These are phyloP conservation scores for Platorchestia sp. DNA, from an alignment of 1,140 invertebrate genomes.

Conservation along the genomic window DNA sequence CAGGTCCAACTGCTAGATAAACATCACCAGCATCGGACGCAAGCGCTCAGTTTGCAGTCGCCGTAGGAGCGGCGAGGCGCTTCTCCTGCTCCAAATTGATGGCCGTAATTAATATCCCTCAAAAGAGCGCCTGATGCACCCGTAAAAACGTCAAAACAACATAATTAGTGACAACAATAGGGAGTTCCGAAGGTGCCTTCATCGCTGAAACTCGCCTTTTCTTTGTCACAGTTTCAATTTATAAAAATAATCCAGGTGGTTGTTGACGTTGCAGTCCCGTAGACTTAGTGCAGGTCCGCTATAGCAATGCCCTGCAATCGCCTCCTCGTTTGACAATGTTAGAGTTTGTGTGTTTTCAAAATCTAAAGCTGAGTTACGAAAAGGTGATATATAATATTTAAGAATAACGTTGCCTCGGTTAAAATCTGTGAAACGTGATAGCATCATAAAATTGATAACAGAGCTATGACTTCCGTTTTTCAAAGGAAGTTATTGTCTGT, in stretches of 20 bases:
- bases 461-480: not conserved
- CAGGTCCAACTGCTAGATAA: not conserved
- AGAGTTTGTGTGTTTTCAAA: not conserved
- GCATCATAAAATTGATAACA: not conserved
- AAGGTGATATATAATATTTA: not conserved
- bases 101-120: conserved; percentile 51
- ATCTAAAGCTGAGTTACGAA: not conserved
- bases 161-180: conserved; percentile 48
- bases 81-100: not conserved
- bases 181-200: conserved; percentile 22
- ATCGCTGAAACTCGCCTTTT: conserved; percentile 9
- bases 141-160: conserved; percentile 55
- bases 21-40: not conserved
- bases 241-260: conserved; percentile 24
- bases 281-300: not conserved
- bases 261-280: not conserved
- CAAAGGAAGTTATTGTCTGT: not conserved
- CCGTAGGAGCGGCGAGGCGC: not conserved
- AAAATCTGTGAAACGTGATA: not conserved
- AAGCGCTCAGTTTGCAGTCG: not conserved
- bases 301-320: not conserved
- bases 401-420: not conserved
- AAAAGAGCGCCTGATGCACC: conserved; percentile 37
- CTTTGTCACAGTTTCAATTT: conserved; percentile 43
- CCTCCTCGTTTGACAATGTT: not conserved